Evolutionary conservation across 2,888 invertebrate species (phyloP), one percentile per base, ranked within the genome.

Genomic region (Cremastobaeus sp.): DNA sequence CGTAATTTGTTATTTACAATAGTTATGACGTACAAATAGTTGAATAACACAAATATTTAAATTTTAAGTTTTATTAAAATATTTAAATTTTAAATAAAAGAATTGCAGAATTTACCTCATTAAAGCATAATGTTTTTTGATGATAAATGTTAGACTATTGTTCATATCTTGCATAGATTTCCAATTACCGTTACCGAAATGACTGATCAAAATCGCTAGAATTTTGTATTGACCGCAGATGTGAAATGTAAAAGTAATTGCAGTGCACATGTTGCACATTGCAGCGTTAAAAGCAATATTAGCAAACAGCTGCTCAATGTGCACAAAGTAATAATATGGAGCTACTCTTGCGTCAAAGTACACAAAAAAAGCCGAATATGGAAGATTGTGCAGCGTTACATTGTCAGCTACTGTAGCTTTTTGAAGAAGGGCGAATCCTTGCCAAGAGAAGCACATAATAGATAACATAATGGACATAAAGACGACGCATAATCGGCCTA

Each of bases 281-380:
- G 17, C 25, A 9, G 25, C 3, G 2, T 25, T 0, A 9, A 35
- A 14, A 2, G 12, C 14, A 1, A 47, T 3, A 3, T 25, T 25
- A 3, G 37, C 37, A 14, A 37, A 37, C 25, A 30, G 5, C 15
- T 52, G 37, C n/a, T 37, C 0, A 3, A 52, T 4, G 1, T 39
- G 57, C 1, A 57, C 45, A 6, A 21, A 34, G n/a, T 57, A 45
- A 15, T 28, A 28, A 11, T 57, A 57, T 0, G 57, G 57, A 2
- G 21, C 14, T 1, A 57, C 20, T 8, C 18, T 9, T 1, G 30
- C 28, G 1, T 57, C 57, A 20, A 57, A 57, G 9, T 30, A 14
- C 11, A 45, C 2, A 15, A 45, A 57, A 3, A 14, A 11, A 14
- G 34, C 57, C 0, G 43, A 35, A 3, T 28, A 20, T 0, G 57